Percentiles rank a stretch among this genome's conserved stretches.
These are phyloP conservation scores for Anorthoa munda DNA, from an alignment of 2,888 invertebrate species.

Conservation along the genomic window DNA sequence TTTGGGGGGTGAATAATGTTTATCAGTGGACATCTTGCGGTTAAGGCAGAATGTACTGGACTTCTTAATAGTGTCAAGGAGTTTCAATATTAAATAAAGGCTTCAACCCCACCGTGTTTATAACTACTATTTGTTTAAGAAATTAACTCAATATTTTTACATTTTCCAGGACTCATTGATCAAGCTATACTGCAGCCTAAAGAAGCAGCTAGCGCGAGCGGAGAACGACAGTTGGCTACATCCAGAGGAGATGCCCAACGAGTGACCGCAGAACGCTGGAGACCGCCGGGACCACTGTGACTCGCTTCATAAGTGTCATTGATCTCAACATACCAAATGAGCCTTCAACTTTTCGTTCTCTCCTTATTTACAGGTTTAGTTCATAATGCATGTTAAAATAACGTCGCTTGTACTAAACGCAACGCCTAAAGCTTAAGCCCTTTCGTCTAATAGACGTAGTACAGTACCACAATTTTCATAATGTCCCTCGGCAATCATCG, in stretches of 20 bases:
- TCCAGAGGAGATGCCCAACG: slow-evolving; percentile 85
- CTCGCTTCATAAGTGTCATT: slow-evolving; percentile 63
- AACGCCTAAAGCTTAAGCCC: not conserved
- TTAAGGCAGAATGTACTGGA: not conserved
- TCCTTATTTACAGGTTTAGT: slow-evolving; percentile 63
- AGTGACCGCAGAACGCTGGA: slow-evolving; percentile 77
- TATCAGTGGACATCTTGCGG: too few species aligned
- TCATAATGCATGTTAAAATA: slow-evolving; percentile 58
- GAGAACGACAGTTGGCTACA: slow-evolving; percentile 91
- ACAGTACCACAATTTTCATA: too few species aligned
- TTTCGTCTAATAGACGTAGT: not conserved
- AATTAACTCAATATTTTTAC: not conserved
- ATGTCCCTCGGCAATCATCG: too few species aligned
- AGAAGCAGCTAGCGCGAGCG: slow-evolving; percentile 91
- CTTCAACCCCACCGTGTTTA: too few species aligned
- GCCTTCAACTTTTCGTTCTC: slow-evolving; percentile 70
- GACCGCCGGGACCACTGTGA: slow-evolving; percentile 53
- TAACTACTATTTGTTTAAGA: too few species aligned
- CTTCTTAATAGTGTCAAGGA: not conserved
- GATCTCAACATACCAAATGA: slow-evolving; percentile 81
- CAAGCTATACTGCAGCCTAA: slow-evolving; percentile 92
- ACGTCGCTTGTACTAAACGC: slow-evolving; percentile 34
- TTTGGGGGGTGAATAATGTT: too few species aligned
- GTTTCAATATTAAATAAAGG: too few species aligned
- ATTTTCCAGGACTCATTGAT: slow-evolving; percentile 92